Evolutionary conservation across 2,888 invertebrate species (phyloP), one percentile per base, ranked within the genome.

Genomic region (Cacoxenus indagator): DNA sequence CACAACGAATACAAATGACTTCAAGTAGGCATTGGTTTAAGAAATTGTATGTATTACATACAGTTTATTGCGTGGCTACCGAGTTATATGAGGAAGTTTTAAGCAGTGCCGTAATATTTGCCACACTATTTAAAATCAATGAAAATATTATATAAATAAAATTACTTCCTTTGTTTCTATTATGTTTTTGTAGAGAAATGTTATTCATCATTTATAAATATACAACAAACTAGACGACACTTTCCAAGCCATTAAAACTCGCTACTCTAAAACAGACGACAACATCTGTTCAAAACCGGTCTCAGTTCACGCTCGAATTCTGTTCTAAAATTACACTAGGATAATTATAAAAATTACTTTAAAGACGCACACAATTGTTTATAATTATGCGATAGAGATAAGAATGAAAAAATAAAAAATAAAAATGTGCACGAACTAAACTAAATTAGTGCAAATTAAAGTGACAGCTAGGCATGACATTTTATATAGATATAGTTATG

Each of bases 261-360:
- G n/a, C 6, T 37, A 37, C 11, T 5, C 46, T 17, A 46, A 46
- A 46, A 54, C 26, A 26, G 14, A 54, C 14, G 24, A 54, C 54
- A 26, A 24, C 59, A 59, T 59, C 59, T 59, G 59, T 59, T 59
- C 37, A 9, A 9, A 54, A 57, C 57, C 57, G 31, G 59, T 59
- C 31, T 59, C 31, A 11, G 55, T 59, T 59, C n/a, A 59, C 59
- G 59, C 19, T 29, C 17, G 29, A 59, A 59, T 19, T 57, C 29
- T 59, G 37, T 31, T 27, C 31, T 29, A 29, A 31, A 31, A 59
- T 59, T 59, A 59, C 17, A 59, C 24, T 31, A 19, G 31, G 19
- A 59, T 54, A 24, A 54, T 54, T 22, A 54, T 24, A 54, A 54
- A n/a, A n/a, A n/a, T n/a, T n/a, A n/a, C n/a, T 2, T 22, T 54